Conservation (phyloP, 1,140 invertebrate genomes). For the Ceratina japonica region DNA sequence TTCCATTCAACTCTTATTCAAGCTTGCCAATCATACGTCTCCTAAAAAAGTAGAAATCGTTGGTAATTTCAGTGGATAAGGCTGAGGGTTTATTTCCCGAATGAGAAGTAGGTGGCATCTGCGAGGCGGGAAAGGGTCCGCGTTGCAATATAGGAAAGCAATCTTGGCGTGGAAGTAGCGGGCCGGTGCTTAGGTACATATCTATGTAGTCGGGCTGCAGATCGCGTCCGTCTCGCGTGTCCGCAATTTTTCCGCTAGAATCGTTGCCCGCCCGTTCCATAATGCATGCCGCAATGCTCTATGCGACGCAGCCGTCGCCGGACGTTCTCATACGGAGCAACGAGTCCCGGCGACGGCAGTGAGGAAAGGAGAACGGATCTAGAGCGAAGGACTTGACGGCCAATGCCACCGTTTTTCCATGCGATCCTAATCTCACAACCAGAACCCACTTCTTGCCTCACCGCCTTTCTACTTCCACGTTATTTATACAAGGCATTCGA, state of each 20-base stretch:
- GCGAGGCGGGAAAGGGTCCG: background rate
- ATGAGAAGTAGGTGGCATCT: background rate
- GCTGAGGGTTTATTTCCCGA: background rate
- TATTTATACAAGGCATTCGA: too few relatives aligned
- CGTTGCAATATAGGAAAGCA: conserved; percentile 62
- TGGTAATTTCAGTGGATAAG: too few relatives aligned
- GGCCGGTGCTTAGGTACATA: conserved; percentile 43
- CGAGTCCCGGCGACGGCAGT: conserved; percentile 31
- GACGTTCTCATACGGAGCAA: conserved; percentile 61
- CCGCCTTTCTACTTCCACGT: too few relatives aligned
- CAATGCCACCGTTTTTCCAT: conserved; percentile 72
- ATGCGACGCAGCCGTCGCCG: conserved; percentile 58
- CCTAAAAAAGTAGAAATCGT: too few relatives aligned
- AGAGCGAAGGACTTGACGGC: conserved; percentile 30
- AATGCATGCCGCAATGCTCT: conserved; percentile 71
- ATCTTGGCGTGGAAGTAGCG: conserved; percentile 48
- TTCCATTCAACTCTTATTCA: too few relatives aligned
- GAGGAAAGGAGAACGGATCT: background rate
- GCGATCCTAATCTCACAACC: conserved; percentile 73
- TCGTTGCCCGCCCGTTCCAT: conserved; percentile 71
- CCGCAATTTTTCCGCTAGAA: conserved; percentile 72
- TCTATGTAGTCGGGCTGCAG: conserved; percentile 59
- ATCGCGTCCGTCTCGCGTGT: conserved; percentile 72
- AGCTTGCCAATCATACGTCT: too few relatives aligned
- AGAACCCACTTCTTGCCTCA: too few relatives aligned